Conservation (phyloP, 1,140 invertebrate species). For the Hypothenemus hampei region DNA sequence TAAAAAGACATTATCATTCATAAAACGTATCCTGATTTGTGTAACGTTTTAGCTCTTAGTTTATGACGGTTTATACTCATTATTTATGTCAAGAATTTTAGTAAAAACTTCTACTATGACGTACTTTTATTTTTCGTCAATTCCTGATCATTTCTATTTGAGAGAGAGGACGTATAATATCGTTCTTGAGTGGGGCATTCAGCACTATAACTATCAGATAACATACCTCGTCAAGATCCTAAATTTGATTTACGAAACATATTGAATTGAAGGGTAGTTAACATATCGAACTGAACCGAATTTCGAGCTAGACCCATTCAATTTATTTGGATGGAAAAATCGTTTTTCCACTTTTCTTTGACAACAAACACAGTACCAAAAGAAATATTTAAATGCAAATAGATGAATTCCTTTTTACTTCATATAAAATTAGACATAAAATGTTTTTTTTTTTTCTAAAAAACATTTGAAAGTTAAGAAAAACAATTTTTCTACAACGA, state of each 20-base stretch:
- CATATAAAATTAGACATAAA: too few relatives aligned
- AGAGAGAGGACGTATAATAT: slow-evolving; percentile 28
- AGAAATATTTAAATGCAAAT: too few relatives aligned
- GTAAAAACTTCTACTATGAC: not conserved
- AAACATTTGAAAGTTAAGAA: too few relatives aligned
- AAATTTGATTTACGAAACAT: slow-evolving; percentile 35
- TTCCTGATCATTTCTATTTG: slow-evolving; percentile 5
- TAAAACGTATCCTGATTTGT: not conserved
- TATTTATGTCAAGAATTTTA: not conserved
- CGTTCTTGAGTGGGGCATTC: slow-evolving; percentile 36
- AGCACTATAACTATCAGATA: slow-evolving; percentile 35
- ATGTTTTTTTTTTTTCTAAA: too few relatives aligned
- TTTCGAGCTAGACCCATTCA: too few relatives aligned
- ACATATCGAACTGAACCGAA: slow-evolving; percentile 29
- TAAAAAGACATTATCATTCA: slow-evolving; percentile 2
- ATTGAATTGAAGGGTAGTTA: slow-evolving; percentile 20
- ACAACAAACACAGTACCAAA: too few relatives aligned
- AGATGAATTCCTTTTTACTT: too few relatives aligned
- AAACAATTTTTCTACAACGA: too few relatives aligned
- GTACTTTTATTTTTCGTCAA: slow-evolving; percentile 7
- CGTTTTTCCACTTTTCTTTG: too few relatives aligned
- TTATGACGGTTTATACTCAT: not conserved
- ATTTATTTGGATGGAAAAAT: too few relatives aligned
- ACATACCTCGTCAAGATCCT: slow-evolving; percentile 34
- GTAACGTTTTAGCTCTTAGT: not conserved